phyloP scores from a whole-genome alignment of 2,113 vertebrate species.

The Bagarius yarrelli region DNA sequence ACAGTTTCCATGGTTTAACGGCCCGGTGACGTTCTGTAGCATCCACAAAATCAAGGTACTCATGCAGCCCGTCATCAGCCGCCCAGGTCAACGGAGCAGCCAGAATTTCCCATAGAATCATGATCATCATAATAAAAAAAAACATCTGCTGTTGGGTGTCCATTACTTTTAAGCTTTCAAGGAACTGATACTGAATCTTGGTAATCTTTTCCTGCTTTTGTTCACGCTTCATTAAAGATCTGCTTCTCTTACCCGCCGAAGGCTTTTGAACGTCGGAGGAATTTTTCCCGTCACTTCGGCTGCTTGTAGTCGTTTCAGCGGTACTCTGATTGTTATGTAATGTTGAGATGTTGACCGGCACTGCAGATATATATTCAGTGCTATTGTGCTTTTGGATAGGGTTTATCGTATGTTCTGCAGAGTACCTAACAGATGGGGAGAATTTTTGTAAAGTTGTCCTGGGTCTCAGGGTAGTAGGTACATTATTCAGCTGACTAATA shows the following conservation, averaged over 20 bases:
- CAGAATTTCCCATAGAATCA: constrained; percentile 75
- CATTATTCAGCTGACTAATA: constrained; percentile 35
- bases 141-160: constrained; percentile 73
- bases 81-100: constrained; percentile 73
- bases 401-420: neutral
- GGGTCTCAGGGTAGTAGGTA: neutral
- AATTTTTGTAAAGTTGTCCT: neutral
- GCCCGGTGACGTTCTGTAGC: constrained; percentile 72
- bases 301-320: neutral
- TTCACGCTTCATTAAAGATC: constrained; percentile 28
- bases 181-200: constrained; percentile 45
- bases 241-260: constrained; percentile 37
- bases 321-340: neutral
- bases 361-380: neutral
- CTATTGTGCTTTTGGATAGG: neutral
- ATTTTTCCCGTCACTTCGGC: neutral
- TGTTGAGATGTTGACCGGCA: neutral
- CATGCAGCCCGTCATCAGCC: constrained; percentile 80
- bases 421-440: neutral
- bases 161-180: constrained; percentile 63
- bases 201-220: neutral
- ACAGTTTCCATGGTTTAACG: constrained; percentile 71
- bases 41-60: constrained; percentile 85
- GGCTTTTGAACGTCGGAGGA: neutral
- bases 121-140: constrained; percentile 67